Evolutionary conservation across 2,113 vertebrate genomes (phyloP).

Genomic region (Pelecanus crispus): DNA sequence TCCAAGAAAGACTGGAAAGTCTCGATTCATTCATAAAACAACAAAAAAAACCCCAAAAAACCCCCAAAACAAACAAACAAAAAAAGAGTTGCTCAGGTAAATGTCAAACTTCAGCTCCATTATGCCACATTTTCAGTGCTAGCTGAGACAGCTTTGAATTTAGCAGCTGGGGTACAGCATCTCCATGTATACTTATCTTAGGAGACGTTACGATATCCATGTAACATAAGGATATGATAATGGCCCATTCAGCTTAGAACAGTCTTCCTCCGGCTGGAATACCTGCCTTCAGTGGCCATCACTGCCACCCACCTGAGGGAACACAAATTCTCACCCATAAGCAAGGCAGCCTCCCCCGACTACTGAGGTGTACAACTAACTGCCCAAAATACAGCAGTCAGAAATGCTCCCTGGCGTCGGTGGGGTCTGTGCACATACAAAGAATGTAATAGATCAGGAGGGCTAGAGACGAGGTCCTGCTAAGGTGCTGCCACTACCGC

Average conservation of each 20-base stretch:
- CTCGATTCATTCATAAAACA: neutral
- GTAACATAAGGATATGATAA: neutral
- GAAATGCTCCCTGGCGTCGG: accelerated
- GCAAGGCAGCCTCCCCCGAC: neutral
- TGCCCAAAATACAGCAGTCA: neutral
- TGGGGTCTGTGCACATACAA: neutral
- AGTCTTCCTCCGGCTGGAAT: neutral
- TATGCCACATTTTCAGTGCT: neutral
- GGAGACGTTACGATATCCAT: neutral
- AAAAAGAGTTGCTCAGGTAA: too few species aligned
- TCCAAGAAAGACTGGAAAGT: neutral
- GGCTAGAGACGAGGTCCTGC: neutral
- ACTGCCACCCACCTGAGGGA: neutral
- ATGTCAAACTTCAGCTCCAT: neutral
- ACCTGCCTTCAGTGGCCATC: neutral
- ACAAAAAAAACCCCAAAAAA: too few species aligned
- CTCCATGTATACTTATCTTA: neutral
- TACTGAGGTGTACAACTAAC: neutral
- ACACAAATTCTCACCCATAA: neutral
- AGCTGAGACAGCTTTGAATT: neutral
- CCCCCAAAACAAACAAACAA: too few species aligned
- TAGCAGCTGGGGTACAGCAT: neutral
- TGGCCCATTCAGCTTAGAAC: neutral
- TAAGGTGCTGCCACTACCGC: neutral
- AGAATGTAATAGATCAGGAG: neutral